Evolutionary conservation across 2,888 invertebrate genomes (phyloP), one percentile per base, ranked within the genome.

Genomic region (Argyra leucocephala): DNA sequence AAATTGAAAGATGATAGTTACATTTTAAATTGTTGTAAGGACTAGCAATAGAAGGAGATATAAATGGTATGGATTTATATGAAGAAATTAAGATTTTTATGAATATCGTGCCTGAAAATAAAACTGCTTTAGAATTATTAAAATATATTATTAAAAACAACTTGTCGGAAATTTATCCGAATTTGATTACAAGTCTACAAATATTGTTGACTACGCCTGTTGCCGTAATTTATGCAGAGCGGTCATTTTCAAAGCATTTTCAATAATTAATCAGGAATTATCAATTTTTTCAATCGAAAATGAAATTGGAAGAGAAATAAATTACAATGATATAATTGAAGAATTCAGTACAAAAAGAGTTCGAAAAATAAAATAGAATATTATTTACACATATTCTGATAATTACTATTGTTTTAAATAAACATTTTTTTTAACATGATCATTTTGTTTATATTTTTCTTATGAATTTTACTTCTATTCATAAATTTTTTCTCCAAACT

Each of bases 211-310:
- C 64, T 26, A 66, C 37, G 31, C 64, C 66, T 23, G 62, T 66
- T 62, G 61, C 63, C 18, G 61, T 66, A 22, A 58, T 59, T 62
- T 62, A 36, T 37, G 66, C 31, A 23, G 61, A 64, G 62, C 31
- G 64, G 58, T 62, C 15, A 21, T 65, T 64, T 65, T 57, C 65
- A 62, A 65, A 57, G 37, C 48, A n/a, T n/a, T n/a, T n/a, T n/a
- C n/a, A n/a, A n/a, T n/a, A n/a, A n/a, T n/a, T n/a, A n/a, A n/a
- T n/a, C n/a, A n/a, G n/a, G n/a, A n/a, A n/a, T n/a, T n/a, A n/a
- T n/a, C n/a, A n/a, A n/a, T n/a, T 66, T 69, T 73, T 67, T 73
- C 73, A 66, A 73, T 73, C 65, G 69, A 73, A 71, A 71, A 72
- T 67, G 69, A 73, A 68, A 69, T 73, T 65, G 72, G 70, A 24